Conservation (phyloP, 2,888 invertebrate genomes). For the Epirrhoe tristata region DNA sequence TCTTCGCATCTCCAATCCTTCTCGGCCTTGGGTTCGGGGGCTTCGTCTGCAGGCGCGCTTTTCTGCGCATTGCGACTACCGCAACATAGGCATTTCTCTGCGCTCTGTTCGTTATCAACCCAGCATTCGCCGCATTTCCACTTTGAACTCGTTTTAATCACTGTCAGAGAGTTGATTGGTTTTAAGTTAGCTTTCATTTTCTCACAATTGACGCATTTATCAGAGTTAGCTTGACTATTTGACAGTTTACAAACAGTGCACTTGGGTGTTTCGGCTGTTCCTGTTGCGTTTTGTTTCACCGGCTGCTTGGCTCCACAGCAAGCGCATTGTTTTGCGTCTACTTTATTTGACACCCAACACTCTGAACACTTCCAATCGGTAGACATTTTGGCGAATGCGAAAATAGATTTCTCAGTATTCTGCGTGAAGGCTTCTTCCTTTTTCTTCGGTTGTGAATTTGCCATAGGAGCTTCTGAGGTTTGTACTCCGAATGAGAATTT, state of each 20-base stretch:
- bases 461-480: conserved; percentile 26
- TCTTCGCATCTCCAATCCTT: conserved; percentile 55
- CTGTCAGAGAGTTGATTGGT: conserved; percentile 4
- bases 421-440: conserved; percentile 5
- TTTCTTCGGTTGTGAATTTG: conserved; percentile 36
- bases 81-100: conserved; percentile 60
- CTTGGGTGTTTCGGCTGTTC: conserved; percentile 38
- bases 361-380: conserved; percentile 54
- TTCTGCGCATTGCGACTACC: conserved; percentile 50
- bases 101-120: conserved; percentile 56
- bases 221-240: conserved; percentile 45
- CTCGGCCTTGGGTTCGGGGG: conserved; percentile 2
- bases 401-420: conserved; percentile 12
- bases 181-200: conserved; percentile 41
- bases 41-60: not conserved
- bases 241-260: conserved; percentile 58
- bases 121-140: conserved; percentile 67
- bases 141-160: conserved; percentile 44
- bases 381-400: conserved; percentile 13
- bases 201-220: conserved; percentile 59
- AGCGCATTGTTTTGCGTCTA: conserved; percentile 57
- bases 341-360: conserved; percentile 62
- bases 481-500: conserved; percentile 20
- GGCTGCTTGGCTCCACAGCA: conserved; percentile 60
- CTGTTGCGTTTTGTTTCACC: conserved; percentile 9